Base-by-base conservation (phyloP, 2,113 vertebrate genomes). In the Tringa solitaria region DNA sequence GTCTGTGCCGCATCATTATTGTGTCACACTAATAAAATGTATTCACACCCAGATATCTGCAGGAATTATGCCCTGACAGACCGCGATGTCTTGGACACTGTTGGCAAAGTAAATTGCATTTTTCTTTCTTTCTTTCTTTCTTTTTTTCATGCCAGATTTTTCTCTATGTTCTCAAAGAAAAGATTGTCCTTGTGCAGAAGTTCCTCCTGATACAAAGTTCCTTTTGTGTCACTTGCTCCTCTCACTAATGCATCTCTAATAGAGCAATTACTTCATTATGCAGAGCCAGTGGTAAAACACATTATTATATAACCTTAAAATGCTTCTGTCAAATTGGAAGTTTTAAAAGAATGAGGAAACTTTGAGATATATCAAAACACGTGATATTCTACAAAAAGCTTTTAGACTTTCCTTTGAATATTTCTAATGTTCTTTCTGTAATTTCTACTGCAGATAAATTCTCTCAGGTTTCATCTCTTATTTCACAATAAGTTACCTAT, bases 171-270 rank as follows among this genome's bases (percentile, higher is more conserved):
- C 70, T 95, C 82, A 93, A 94, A 84, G 39, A 89, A 80, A 90
- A 93, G 32, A 78, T 63, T 87, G 86, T 87, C 92, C 94, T 97
- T 85, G 54, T 92, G n/a, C 69, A 96, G 91, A 96, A 96, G 79
- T 91, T 87, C n/a, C 53, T 91, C 57, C 72, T 94, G 64, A 87
- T 92, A 72, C 43, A 91, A 90, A 91, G 96, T 96, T 95, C 46
- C 39, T 94, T 92, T 92, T 97, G 37, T 96, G 91, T 95, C 91
- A 87, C 82, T 94, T 96, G 64, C 79, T 96, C 87, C 86, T 92
- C 91, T 94, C 94, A 74, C 96, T 97, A 97, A 98, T 96, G 93
- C 63, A 89, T 86, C 92, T 92, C 86, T 98, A 97, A 98, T 97
- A 96, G 92, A 86, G 53, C 96, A 94, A 88, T 95, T 96, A 96